Evolutionary conservation across 2,113 vertebrate genomes (phyloP), one percentile per base, ranked within the genome.

Genomic region (Balaeniceps rex): DNA sequence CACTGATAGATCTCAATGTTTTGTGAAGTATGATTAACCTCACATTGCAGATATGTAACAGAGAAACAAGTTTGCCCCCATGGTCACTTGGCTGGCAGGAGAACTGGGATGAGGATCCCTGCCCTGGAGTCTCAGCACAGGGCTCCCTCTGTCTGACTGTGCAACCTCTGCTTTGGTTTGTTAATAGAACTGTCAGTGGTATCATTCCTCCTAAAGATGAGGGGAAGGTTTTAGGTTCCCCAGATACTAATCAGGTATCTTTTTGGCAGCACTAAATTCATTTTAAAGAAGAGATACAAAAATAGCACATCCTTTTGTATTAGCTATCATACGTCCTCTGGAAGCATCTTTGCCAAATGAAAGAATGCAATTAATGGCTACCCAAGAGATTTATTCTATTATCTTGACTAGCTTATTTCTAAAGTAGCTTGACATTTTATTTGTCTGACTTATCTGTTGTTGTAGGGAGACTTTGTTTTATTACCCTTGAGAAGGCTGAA

Each of bases 391-490:
- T 88, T 79, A 91, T 92, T 94, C 83, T 93, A 26, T 95, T 97
- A 89, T 87, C 84, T 93, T 94, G 75, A 94, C 51, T 87, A 92
- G 72, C 84, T 93, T 94, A 82, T 96, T 96, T 95, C 90, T 88
- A 49, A 95, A 95, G 84, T 55, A 93, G 72, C 81, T 94, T 94
- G 90, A 95, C 88, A 71, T 94, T 95, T 95, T 91, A 95, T 93
- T 95, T 97, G 74, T 88, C 83, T 92, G 95, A 90, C 85, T 94
- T 95, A 84, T 65, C 86, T 97, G 88, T 91, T 96, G 79, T 93
- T 90, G 81, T 91, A 74, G 70, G 57, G 78, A 96, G 88, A 91
- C 87, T 82, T 33, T 97, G 88, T 83, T 94, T 96, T 96, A 95
- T 97, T 97, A 81, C 87, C 70, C 78, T 81, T 91, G 93, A 96